Evolutionary conservation across 2,797 vertebrate genomes (phyloP).

Genomic region (Chelonia mydas): DNA sequence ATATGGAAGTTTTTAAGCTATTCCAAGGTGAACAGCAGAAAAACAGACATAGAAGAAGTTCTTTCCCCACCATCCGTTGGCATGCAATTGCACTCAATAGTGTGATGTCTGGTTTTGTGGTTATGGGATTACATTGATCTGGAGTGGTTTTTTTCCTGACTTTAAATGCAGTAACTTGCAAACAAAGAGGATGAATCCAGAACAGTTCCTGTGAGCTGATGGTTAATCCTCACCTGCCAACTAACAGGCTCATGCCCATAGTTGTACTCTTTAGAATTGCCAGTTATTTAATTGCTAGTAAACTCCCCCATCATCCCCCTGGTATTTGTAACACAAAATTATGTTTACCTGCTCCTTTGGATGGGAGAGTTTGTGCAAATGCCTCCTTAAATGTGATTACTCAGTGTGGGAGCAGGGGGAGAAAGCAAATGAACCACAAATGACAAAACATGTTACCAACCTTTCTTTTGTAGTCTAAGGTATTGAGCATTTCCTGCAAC

Average conservation of each 20-base stretch:
- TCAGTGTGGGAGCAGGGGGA: not conserved
- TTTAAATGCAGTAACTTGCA: not conserved
- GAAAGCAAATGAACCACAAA: constrained; percentile 51
- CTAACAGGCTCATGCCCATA: not conserved
- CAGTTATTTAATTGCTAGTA: not conserved
- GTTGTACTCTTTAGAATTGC: not conserved
- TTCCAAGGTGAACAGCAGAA: not conserved
- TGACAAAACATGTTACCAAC: constrained; percentile 74
- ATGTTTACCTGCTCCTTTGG: not conserved
- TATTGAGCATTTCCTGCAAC: constrained; percentile 95
- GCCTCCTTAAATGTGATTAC: accelerated
- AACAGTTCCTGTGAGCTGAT: not conserved
- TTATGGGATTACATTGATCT: not conserved
- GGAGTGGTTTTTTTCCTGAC: not conserved
- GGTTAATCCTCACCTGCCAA: not conserved
- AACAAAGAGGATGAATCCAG: not conserved
- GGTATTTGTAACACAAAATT: not conserved
- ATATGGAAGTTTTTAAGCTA: not conserved
- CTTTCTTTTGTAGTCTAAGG: constrained; percentile 96
- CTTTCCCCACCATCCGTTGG: not conserved
- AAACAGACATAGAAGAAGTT: not conserved
- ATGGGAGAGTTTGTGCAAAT: not conserved
- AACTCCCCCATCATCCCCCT: not conserved
- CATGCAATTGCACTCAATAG: not conserved
- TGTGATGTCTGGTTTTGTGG: not conserved